Conservation (phyloP, 2,888 invertebrate genomes). For the Lacanobia wlatinum region DNA sequence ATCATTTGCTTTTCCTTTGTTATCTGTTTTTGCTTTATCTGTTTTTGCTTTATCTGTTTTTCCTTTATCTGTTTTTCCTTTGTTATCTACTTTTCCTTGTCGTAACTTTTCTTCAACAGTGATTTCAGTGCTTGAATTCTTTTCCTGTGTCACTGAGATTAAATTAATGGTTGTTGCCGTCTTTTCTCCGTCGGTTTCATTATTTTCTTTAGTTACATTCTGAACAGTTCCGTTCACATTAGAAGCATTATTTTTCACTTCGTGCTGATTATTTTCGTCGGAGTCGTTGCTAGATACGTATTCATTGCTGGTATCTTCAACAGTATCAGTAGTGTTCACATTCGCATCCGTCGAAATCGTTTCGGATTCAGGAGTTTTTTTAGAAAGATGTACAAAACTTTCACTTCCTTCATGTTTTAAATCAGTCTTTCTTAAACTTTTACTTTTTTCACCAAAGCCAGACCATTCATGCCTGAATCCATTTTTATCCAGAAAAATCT, state of each 20-base stretch:
- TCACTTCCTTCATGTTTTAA: neutral
- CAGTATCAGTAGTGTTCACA: neutral
- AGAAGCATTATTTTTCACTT: neutral
- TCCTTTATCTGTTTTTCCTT: neutral
- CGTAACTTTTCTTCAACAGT: slow-evolving; percentile 16
- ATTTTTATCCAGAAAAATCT: slow-evolving; percentile 78
- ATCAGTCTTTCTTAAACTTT: slow-evolving; percentile 70
- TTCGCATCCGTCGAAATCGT: neutral
- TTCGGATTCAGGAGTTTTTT: neutral
- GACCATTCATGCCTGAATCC: slow-evolving; percentile 82
- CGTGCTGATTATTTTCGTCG: neutral
- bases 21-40: no score
- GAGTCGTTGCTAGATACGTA: neutral
- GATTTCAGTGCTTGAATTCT: slow-evolving; percentile 16
- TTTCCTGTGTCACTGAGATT: neutral
- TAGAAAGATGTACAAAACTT: neutral
- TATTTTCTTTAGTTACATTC: slow-evolving; percentile 1
- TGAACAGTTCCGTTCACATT: neutral
- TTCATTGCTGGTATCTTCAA: slow-evolving; percentile 16
- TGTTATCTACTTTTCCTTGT: slow-evolving; percentile 12
- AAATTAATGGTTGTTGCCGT: neutral
- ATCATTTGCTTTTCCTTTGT: neutral
- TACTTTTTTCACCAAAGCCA: slow-evolving; percentile 64
- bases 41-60: no score
- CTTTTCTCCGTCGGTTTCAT: neutral